Conservation (phyloP, 2,888 invertebrate species). For the Aleiodes testaceus region DNA sequence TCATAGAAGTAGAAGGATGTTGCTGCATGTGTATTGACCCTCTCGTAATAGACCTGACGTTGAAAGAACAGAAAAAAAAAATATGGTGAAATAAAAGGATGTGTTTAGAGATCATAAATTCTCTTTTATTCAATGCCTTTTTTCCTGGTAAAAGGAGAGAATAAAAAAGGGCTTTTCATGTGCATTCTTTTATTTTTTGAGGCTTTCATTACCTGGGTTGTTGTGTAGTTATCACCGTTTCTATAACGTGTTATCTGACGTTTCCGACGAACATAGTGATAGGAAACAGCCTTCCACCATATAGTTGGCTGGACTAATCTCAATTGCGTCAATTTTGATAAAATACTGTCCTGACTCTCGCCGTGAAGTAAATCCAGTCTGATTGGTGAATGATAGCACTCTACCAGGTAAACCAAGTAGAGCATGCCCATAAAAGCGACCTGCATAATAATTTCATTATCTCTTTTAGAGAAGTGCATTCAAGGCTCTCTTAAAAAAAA, state of each 20-base stretch:
- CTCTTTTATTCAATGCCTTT: background rate
- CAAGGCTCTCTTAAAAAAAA: too few species aligned
- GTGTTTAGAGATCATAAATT: background rate
- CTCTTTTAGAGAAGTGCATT: too few species aligned
- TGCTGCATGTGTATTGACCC: slow-evolving; percentile 86
- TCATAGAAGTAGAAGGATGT: slow-evolving; percentile 86
- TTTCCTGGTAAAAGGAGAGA: background rate
- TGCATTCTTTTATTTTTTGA: too few species aligned
- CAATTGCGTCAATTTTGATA: slow-evolving; percentile 80
- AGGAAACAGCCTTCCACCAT: slow-evolving; percentile 92
- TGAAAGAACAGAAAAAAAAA: slow-evolving; percentile 8
- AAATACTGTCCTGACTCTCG: slow-evolving; percentile 80
- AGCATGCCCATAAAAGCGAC: slow-evolving; percentile 85
- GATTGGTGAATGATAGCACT: slow-evolving; percentile 88
- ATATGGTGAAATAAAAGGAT: background rate
- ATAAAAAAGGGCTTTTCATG: background rate
- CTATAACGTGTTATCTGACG: slow-evolving; percentile 85
- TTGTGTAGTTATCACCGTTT: slow-evolving; percentile 87
- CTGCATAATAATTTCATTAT: slow-evolving; percentile 50
- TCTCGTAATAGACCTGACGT: slow-evolving; percentile 84
- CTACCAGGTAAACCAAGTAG: slow-evolving; percentile 87
- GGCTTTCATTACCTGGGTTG: slow-evolving; percentile 79
- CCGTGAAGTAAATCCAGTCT: slow-evolving; percentile 80
- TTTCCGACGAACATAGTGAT: slow-evolving; percentile 86
- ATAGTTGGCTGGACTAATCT: slow-evolving; percentile 83